Conservation (phyloP, 2,113 vertebrate species). For the rabbit (Oryctolagus cuniculus) region DNA sequence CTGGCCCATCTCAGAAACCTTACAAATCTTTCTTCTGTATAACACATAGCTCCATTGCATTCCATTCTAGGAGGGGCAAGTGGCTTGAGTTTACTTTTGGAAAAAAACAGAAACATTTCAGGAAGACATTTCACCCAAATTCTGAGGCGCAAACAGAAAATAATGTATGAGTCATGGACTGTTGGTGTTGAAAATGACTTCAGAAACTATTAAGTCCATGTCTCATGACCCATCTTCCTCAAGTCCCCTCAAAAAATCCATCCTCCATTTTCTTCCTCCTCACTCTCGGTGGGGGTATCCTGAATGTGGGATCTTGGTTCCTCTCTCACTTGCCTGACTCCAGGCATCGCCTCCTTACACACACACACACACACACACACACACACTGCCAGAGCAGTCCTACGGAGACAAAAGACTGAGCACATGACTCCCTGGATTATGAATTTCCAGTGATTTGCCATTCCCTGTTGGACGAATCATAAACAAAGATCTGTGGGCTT, state of each 20-base stretch:
- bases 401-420: neutral
- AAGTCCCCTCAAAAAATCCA: neutral
- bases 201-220: neutral
- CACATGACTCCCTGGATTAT: neutral
- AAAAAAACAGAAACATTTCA: neutral
- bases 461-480: neutral
- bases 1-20: neutral
- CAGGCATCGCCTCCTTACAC: neutral
- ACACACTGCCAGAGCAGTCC: neutral
- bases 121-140: neutral
- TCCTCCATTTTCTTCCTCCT: neutral
- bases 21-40: neutral
- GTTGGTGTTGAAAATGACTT: neutral
- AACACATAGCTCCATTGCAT: neutral
- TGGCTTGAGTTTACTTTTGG: slow-evolving; percentile 15
- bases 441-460: slow-evolving; percentile 1
- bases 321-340: neutral
- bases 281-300: neutral
- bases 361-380: neutral
- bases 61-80: neutral
- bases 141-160: neutral
- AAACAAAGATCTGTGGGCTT: neutral
- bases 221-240: neutral
- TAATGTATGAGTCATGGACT: neutral
- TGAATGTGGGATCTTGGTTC: neutral